Conservation (phyloP, 2,888 invertebrate genomes). For the Trachelus tabidus region DNA sequence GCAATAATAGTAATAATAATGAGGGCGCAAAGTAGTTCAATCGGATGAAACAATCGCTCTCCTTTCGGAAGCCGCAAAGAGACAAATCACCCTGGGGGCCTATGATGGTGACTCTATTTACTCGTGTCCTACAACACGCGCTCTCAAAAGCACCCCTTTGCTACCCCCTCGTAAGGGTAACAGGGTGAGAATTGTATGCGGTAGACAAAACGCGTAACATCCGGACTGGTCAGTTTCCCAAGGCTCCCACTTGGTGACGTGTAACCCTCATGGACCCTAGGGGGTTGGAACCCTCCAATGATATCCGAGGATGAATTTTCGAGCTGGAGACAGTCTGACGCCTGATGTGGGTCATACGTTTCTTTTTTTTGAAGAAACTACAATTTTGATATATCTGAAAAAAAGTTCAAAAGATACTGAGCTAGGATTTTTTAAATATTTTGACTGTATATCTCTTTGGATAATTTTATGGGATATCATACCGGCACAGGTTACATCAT, state of each 20-base stretch:
- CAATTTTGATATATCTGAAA: not conserved
- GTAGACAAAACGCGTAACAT: conserved; percentile 48
- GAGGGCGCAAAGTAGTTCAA: not conserved
- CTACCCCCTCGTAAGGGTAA: conserved; percentile 7
- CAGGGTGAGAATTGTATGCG: conserved; percentile 50
- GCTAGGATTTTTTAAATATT: no score
- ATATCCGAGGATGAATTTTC: not conserved
- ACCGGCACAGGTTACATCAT: not conserved
- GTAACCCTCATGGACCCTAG: not conserved
- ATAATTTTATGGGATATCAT: not conserved
- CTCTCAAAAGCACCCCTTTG: conserved; percentile 3
- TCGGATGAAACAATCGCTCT: not conserved
- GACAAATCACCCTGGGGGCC: conserved; percentile 43
- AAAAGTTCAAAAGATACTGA: not conserved
- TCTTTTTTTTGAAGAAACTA: not conserved
- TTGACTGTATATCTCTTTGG: not conserved
- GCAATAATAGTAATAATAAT: not conserved
- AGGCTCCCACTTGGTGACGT: not conserved
- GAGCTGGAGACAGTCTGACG: not conserved
- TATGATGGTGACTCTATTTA: conserved; percentile 35
- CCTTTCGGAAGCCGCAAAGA: conserved; percentile 49
- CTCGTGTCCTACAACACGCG: conserved; percentile 1
- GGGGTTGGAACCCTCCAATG: not conserved
- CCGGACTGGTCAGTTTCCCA: conserved; percentile 54
- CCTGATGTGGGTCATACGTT: not conserved